phyloP scores from a whole-genome alignment of 2,888 invertebrate genomes.

The Thumatha senex region DNA sequence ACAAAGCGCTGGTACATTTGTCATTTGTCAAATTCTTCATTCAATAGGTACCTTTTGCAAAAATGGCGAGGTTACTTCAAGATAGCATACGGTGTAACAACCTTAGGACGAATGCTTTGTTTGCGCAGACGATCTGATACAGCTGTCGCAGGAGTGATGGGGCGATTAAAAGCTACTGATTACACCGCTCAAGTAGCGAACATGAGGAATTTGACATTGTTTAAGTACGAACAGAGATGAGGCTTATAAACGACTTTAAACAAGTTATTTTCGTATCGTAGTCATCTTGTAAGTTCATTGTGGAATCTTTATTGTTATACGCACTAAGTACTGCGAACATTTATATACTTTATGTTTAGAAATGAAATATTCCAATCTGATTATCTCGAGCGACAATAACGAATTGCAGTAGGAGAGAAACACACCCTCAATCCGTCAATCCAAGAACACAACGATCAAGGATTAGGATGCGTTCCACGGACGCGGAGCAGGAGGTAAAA shows the following conservation, averaged over 20 bases:
- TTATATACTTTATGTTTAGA: neutral
- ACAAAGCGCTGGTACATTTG: neutral
- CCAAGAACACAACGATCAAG: too few relatives aligned
- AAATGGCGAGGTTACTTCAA: conserved; percentile 17
- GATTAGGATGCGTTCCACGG: too few relatives aligned
- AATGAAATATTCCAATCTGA: neutral
- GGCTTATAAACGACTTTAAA: conserved; percentile 28
- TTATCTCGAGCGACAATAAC: neutral
- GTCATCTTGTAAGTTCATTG: neutral
- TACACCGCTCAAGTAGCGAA: conserved; percentile 27
- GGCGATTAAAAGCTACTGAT: conserved; percentile 41
- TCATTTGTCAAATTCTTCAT: conserved; percentile 17
- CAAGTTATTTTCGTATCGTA: conserved; percentile 11
- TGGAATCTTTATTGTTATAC: neutral
- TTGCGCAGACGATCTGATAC: conserved; percentile 38
- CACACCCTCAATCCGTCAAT: too few relatives aligned
- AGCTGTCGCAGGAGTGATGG: conserved; percentile 36
- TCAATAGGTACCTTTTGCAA: conserved; percentile 17
- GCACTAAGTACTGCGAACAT: neutral
- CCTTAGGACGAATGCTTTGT: conserved; percentile 34
- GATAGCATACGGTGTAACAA: conserved; percentile 29
- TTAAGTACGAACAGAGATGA: conserved; percentile 15
- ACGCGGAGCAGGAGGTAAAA: too few relatives aligned
- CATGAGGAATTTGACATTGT: conserved; percentile 38
- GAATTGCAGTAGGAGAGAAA: too few relatives aligned